Evolutionary conservation across 1,140 invertebrate species (phyloP).

Genomic region (Drosophila arizonae): DNA sequence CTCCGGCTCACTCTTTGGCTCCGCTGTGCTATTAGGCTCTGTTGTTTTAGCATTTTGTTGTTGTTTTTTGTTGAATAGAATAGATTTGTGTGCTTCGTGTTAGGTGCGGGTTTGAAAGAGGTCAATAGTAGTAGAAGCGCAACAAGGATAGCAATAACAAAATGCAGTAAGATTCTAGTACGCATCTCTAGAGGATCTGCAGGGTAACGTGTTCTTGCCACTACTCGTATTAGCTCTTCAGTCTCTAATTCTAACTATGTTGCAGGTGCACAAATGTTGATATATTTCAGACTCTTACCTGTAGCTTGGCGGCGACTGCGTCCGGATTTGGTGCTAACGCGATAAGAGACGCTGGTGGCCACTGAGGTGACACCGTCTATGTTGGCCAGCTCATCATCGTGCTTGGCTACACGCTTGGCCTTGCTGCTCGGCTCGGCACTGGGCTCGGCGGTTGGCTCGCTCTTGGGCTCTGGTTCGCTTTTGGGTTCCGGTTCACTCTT

Average conservation of each 20-base stretch:
- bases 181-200: slow-evolving; percentile 24
- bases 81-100: slow-evolving; percentile 54
- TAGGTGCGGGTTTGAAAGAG: slow-evolving; percentile 42
- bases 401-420: slow-evolving; percentile 84
- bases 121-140: slow-evolving; percentile 38
- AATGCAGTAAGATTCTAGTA: slow-evolving; percentile 24
- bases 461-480: slow-evolving; percentile 68
- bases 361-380: slow-evolving; percentile 86
- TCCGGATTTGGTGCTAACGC: slow-evolving; percentile 85
- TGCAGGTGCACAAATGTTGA: neutral
- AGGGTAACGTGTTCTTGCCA: slow-evolving; percentile 30
- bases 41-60: slow-evolving; percentile 26
- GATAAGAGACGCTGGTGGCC: slow-evolving; percentile 89
- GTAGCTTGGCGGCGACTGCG: slow-evolving; percentile 74
- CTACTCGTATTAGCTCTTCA: slow-evolving; percentile 26
- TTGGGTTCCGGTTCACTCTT: slow-evolving; percentile 65
- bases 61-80: slow-evolving; percentile 34
- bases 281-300: slow-evolving; percentile 50
- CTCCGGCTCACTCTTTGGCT: slow-evolving; percentile 34
- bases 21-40: slow-evolving; percentile 64
- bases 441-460: slow-evolving; percentile 73
- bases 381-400: slow-evolving; percentile 75
- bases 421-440: slow-evolving; percentile 75
- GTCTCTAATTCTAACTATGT: neutral
- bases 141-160: slow-evolving; percentile 31